These are phyloP conservation scores for Bembecia ichneumoniformis DNA, from an alignment of 2,888 invertebrate genomes.

Conservation along the genomic window DNA sequence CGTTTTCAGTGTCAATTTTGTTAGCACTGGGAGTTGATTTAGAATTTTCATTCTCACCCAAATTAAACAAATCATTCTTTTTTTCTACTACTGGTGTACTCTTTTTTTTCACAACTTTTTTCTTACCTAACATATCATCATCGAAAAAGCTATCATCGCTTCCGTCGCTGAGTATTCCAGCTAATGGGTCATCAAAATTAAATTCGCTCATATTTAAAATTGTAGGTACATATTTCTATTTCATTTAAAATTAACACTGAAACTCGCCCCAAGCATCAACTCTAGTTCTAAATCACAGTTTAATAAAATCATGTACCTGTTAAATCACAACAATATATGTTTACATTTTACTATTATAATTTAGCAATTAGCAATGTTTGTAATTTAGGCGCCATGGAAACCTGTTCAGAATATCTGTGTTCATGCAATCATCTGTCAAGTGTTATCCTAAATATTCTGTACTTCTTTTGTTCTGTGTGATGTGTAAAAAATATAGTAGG, in stretches of 20 bases:
- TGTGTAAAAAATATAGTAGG: too few relatives aligned
- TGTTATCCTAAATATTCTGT: too few relatives aligned
- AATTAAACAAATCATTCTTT: conserved; percentile 54
- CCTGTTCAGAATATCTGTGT: too few relatives aligned
- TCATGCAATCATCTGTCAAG: too few relatives aligned
- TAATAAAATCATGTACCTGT: not conserved
- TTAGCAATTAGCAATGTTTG: conserved; percentile 24
- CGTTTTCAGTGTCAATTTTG: conserved; percentile 23
- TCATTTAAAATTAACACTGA: too few relatives aligned
- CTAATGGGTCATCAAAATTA: conserved; percentile 75
- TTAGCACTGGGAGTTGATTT: conserved; percentile 25
- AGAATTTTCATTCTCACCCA: conserved; percentile 21
- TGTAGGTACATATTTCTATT: not conserved
- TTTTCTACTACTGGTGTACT: conserved; percentile 36
- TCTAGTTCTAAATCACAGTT: not conserved
- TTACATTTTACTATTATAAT: not conserved
- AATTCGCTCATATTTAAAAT: conserved; percentile 52
- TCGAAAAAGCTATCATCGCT: conserved; percentile 82
- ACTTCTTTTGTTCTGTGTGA: too few relatives aligned
- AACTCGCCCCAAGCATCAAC: too few relatives aligned
- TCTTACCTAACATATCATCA: conserved; percentile 67
- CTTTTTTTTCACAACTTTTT: conserved; percentile 45
- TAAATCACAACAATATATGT: not conserved
- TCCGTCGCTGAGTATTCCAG: conserved; percentile 77
- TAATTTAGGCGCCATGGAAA: conserved; percentile 39